Evolutionary conservation across 2,113 vertebrate genomes (phyloP), one percentile per base, ranked within the genome.

Genomic region (Lates calcarifer): DNA sequence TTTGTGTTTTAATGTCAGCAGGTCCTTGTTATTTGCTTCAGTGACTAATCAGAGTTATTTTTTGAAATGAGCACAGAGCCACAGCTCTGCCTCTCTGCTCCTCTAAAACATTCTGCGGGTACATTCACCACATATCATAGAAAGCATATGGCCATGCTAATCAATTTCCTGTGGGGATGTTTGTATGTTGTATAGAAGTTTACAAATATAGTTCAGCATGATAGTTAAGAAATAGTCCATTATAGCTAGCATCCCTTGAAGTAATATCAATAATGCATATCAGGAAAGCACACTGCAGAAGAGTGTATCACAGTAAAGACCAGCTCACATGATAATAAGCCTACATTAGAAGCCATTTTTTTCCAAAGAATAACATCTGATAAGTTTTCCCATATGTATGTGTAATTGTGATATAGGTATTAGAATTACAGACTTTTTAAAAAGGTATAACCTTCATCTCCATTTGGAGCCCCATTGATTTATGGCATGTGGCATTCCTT

Each of bases 211-310:
- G 9, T 58, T 28, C 55, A 17, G 6, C 22, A 22, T 70, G 17
- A 57, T 39, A 10, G 20, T 9, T 74, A 22, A 41, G 2, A 14
- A 24, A 45, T 29, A 35, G 29, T 62, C 29, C 64, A 71, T 76
- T 65, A 70, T 10, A 13, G 49, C 29, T 17, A 8, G 17, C 20
- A 51, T 51, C 33, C n/a, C 17, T 39, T 26, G 28, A 24, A 60
- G 43, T 41, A 15, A 9, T 35, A 61, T 67, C 20, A 77, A 68
- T 69, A 55, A 82, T 70, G 57, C 41, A 78, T 74, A 24, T 62
- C 9, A 68, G 39, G 39, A 47, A 55, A 79, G 41, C 28, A 18
- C 29, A 41, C 39, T 22, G 18, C 8, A 24, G 12, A 63, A 15
- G 29, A 67, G 31, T 43, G 20, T n/a, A n/a, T n/a, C n/a, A n/a